phyloP scores from a whole-genome alignment of 1,140 invertebrate genomes.

The Lasaia peninsularis region DNA sequence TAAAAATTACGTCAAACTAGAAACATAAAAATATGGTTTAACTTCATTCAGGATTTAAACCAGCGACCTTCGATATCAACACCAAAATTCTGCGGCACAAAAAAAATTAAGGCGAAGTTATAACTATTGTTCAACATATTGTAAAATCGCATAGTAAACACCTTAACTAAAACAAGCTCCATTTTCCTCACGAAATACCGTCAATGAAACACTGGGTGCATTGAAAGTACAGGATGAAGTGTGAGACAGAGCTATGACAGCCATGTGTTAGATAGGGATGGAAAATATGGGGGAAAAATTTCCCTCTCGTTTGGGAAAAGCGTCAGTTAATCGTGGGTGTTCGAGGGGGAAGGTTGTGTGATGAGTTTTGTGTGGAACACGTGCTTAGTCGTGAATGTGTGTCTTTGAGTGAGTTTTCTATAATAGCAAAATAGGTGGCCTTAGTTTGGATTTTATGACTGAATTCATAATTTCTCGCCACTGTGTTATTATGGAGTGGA shows the following conservation, averaged over 20 bases:
- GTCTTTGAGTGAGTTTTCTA: background rate
- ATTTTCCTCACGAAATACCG: slow-evolving; percentile 8
- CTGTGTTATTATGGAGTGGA: too few species aligned
- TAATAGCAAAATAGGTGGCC: background rate
- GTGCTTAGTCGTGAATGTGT: background rate
- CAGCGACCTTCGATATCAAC: too few species aligned
- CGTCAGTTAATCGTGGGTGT: background rate
- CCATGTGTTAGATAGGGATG: slow-evolving; percentile 1
- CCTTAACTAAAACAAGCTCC: slow-evolving; percentile 1
- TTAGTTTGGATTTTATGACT: background rate
- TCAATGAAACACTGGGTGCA: slow-evolving; percentile 10
- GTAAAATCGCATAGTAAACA: background rate
- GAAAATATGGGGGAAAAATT: slow-evolving; percentile 1
- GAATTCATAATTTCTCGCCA: background rate
- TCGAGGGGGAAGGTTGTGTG: background rate
- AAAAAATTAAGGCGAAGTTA: background rate
- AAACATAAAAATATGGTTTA: too few species aligned
- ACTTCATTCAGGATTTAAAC: too few species aligned
- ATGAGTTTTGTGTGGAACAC: background rate
- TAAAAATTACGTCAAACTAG: too few species aligned
- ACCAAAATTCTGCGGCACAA: too few species aligned
- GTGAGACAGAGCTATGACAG: background rate
- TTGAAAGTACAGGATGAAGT: slow-evolving; percentile 1
- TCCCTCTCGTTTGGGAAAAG: slow-evolving; percentile 14
- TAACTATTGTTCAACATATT: background rate